Evolutionary conservation across 2,797 vertebrate species (phyloP).

Genomic region (Jordanella pulchra): DNA sequence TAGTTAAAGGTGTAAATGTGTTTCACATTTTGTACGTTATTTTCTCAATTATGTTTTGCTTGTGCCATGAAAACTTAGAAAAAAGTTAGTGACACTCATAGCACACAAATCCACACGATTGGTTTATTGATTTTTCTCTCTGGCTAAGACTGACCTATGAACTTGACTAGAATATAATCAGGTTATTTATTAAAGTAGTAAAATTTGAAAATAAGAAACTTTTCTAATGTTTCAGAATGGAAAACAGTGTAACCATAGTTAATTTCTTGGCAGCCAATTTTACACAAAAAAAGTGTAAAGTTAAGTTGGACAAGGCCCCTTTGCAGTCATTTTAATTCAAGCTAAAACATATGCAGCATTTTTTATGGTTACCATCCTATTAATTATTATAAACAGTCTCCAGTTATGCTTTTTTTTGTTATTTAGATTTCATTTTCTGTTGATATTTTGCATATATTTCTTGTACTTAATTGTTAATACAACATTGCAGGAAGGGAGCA

Average conservation of each 20-base stretch:
- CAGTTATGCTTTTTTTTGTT: constrained; percentile 32
- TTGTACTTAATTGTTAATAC: constrained; percentile 61
- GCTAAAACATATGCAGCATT: constrained; percentile 17
- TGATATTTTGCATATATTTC: constrained; percentile 40
- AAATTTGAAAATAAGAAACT: background rate
- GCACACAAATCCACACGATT: constrained; percentile 2
- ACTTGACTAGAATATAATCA: background rate
- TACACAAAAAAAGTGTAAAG: background rate
- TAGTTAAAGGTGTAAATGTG: constrained; percentile 43
- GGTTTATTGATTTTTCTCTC: constrained; percentile 11
- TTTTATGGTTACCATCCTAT: constrained; percentile 30
- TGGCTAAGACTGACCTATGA: background rate
- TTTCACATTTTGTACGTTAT: constrained; percentile 25
- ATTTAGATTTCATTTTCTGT: constrained; percentile 35
- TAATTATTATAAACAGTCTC: constrained; percentile 25
- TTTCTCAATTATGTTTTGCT: constrained; percentile 39
- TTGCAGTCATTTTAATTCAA: constrained; percentile 41
- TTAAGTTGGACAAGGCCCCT: constrained; percentile 49
- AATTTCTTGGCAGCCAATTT: background rate
- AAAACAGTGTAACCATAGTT: background rate
- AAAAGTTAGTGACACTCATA: constrained; percentile 39
- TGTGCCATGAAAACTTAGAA: constrained; percentile 29
- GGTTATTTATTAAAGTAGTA: background rate
- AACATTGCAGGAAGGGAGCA: constrained; percentile 43
- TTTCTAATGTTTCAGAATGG: background rate